These are phyloP conservation scores for Ivindomyrus marchei DNA, from an alignment of 2,113 vertebrate genomes.

Conservation along the genomic window DNA sequence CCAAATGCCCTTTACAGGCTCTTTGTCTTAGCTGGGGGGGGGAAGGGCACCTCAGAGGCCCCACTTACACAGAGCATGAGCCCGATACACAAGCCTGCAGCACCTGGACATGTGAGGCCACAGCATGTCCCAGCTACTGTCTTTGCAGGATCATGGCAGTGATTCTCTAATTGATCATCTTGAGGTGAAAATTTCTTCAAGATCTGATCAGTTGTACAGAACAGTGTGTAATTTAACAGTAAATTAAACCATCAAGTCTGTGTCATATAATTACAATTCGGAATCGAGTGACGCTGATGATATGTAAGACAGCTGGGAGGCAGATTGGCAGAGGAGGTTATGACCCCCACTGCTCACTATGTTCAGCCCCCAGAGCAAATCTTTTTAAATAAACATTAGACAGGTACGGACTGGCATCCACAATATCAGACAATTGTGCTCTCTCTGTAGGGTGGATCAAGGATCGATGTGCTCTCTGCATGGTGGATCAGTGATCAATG, in stretches of 20 bases:
- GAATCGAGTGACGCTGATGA: not conserved
- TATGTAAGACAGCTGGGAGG: not conserved
- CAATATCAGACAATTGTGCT: not conserved
- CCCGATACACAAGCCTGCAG: not conserved
- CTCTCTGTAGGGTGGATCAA: not conserved
- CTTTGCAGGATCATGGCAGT: not conserved
- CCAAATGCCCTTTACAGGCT: not conserved
- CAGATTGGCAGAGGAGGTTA: not conserved
- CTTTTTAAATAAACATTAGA: not conserved
- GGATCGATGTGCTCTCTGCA: not conserved
- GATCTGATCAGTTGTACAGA: not conserved
- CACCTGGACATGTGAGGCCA: not conserved
- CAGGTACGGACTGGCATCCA: not conserved
- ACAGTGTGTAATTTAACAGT: not conserved
- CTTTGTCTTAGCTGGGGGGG: not conserved
- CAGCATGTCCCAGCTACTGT: not conserved
- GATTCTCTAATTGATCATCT: not conserved
- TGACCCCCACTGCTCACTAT: not conserved
- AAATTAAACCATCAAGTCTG: not conserved
- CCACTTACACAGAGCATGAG: not conserved
- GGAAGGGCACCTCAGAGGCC: not conserved
- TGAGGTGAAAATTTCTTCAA: not conserved
- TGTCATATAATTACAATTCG: not conserved
- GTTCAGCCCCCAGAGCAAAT: not conserved
- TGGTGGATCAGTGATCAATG: not conserved